phyloP scores from a whole-genome alignment of 2,888 invertebrate species.

The Dromius quadrimaculatus region DNA sequence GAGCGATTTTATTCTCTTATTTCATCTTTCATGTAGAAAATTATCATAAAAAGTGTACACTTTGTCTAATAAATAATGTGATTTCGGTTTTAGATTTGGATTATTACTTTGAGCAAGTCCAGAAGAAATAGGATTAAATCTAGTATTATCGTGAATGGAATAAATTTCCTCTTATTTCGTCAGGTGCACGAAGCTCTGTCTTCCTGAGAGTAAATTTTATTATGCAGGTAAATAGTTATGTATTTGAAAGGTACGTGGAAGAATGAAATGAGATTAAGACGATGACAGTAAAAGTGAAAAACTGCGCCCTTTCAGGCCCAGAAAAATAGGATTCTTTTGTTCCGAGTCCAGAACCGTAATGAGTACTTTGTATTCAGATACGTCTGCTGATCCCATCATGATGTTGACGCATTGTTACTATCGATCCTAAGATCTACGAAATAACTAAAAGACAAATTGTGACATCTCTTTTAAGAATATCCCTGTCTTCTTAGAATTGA shows the following conservation, averaged over 20 bases:
- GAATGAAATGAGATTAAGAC: constrained; percentile 23
- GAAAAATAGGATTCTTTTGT: constrained; percentile 18
- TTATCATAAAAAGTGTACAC: too few relatives aligned
- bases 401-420: constrained; percentile 4
- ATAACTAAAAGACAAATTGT: constrained; percentile 20
- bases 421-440: constrained; percentile 7
- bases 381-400: constrained; percentile 6
- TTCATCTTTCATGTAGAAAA: too few relatives aligned
- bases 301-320: constrained; percentile 19
- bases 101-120: too few relatives aligned
- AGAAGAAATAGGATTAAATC: too few relatives aligned
- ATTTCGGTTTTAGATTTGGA: too few relatives aligned
- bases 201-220: constrained; percentile 5
- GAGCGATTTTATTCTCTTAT: too few relatives aligned
- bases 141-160: background rate
- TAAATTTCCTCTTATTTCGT: constrained; percentile 10
- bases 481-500: constrained; percentile 11
- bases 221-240: constrained; percentile 13
- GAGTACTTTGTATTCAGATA: constrained; percentile 35
- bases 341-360: constrained; percentile 12
- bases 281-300: constrained; percentile 28
- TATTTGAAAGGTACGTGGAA: constrained; percentile 22
- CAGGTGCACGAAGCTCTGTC: constrained; percentile 9
- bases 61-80: too few relatives aligned
- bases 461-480: constrained; percentile 9